Evolutionary conservation across 2,113 vertebrate species (phyloP), one percentile per base, ranked within the genome.

Genomic region (Tachysurus fulvidraco): DNA sequence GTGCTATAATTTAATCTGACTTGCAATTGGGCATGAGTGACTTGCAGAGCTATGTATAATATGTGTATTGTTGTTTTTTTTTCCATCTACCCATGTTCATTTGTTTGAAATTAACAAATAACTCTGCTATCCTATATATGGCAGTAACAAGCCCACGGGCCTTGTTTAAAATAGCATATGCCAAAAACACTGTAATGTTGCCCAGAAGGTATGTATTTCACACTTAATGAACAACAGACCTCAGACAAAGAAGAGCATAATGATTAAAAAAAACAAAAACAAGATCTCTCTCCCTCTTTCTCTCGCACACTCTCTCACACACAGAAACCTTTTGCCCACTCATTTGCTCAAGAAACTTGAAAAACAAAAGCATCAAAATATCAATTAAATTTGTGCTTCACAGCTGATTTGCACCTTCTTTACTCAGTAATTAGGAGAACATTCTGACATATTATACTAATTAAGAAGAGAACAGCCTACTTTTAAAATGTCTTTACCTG

Each of bases 301-400:
- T 17, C 80, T 21, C 13, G 1, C 52, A 7, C 50, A 69, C 86
- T 86, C 85, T 87, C 87, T 86, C 81, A 86, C 86, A 84, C 82
- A 74, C 82, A 55, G 9, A 81, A 69, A 71, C 28, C 83, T 74
- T 79, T 46, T 85, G 67, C 62, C 65, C 83, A 85, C 57, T 64
- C 77, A 79, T 83, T 74, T 64, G 80, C 79, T 46, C 54, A 85
- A 46, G 71, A 71, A 95, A 86, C 55, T 60, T 82, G 28, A 83
- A 85, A 85, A 86, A 88, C 85, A 90, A 93, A 92, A 87, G 90
- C 91, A 89, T 86, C 89, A 84, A 82, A 91, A 92, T 91, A 92
- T 93, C 91, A 93, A 93, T 92, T 92, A 91, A 89, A 93, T 92
- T 92, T 85, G 91, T 73, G 87, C 77, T 92, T 92, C 89, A 91